phyloP scores from a whole-genome alignment of 2,888 invertebrate species.

The Hyppa rectilinea region DNA sequence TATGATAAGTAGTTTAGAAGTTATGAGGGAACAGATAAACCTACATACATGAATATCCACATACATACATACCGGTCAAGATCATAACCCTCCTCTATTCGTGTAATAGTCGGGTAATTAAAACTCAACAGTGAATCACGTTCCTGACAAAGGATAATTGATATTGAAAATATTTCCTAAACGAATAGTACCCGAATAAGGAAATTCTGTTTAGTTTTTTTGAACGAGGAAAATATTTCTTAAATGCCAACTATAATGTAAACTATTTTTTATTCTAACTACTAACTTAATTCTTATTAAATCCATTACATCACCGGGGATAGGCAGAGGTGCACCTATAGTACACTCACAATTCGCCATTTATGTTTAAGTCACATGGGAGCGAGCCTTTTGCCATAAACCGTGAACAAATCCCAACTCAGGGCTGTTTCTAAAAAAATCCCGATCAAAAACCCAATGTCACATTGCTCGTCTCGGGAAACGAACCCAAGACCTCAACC shows the following conservation, averaged over 20 bases:
- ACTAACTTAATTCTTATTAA: constrained; percentile 20
- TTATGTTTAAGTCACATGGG: not conserved
- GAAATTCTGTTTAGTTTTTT: constrained; percentile 13
- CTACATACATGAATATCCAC: too few species aligned
- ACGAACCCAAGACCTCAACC: not conserved
- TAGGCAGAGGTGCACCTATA: not conserved
- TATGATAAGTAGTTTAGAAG: too few species aligned
- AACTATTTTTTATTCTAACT: constrained; percentile 4
- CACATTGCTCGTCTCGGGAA: not conserved
- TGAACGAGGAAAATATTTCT: constrained; percentile 1
- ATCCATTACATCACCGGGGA: not conserved
- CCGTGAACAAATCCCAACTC: not conserved
- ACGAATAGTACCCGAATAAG: not conserved
- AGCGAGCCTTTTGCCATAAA: not conserved
- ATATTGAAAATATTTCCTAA: not conserved
- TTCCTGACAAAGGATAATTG: constrained; percentile 1
- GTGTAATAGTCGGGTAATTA: too few species aligned
- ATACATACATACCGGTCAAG: too few species aligned
- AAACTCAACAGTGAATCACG: too few species aligned
- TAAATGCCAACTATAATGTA: not conserved
- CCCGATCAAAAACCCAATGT: not conserved
- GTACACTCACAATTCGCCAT: not conserved
- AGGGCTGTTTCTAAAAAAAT: not conserved
- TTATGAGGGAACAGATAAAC: too few species aligned
- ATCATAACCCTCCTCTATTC: too few species aligned